Conservation (phyloP, 2,113 vertebrate species). For the Oryzias melastigma region DNA sequence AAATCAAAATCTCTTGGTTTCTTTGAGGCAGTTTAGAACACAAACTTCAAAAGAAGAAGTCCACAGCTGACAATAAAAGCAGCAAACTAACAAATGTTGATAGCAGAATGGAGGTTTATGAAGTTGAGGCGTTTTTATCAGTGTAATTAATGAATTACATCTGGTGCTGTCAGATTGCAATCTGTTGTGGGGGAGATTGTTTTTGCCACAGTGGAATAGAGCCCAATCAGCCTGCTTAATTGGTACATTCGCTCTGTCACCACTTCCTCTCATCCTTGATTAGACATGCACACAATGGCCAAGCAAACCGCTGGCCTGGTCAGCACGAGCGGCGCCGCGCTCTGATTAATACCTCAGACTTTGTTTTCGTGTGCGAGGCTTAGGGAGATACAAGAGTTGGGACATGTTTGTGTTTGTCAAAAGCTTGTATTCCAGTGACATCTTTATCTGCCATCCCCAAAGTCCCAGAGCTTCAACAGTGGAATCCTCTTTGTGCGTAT, state of each 20-base stretch:
- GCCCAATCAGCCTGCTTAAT: constrained; percentile 77
- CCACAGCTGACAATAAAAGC: constrained; percentile 53
- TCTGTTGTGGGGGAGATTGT: constrained; percentile 75
- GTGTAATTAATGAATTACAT: constrained; percentile 80
- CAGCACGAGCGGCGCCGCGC: constrained; percentile 42
- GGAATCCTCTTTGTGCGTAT: no score
- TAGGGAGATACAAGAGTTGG: constrained; percentile 5
- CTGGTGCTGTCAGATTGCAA: constrained; percentile 80
- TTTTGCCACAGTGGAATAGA: constrained; percentile 73
- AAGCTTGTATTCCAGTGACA: constrained; percentile 20
- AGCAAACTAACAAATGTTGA: constrained; percentile 66
- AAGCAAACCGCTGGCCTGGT: constrained; percentile 62
- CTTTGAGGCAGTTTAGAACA: constrained; percentile 16
- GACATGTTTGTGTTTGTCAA: constrained; percentile 17
- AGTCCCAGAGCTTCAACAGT: background rate
- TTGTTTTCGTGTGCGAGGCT: constrained; percentile 8
- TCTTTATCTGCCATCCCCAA: constrained; percentile 24
- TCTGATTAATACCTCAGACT: constrained; percentile 68
- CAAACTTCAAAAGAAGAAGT: constrained; percentile 40
- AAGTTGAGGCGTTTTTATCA: constrained; percentile 69
- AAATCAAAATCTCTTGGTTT: constrained; percentile 19
- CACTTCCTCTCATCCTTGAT: constrained; percentile 72
- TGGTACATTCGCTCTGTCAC: constrained; percentile 75
- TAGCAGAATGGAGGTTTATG: constrained; percentile 49
- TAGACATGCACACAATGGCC: constrained; percentile 61